These are phyloP conservation scores for Dryas iulia DNA, from an alignment of 1,140 invertebrate genomes.

Conservation along the genomic window DNA sequence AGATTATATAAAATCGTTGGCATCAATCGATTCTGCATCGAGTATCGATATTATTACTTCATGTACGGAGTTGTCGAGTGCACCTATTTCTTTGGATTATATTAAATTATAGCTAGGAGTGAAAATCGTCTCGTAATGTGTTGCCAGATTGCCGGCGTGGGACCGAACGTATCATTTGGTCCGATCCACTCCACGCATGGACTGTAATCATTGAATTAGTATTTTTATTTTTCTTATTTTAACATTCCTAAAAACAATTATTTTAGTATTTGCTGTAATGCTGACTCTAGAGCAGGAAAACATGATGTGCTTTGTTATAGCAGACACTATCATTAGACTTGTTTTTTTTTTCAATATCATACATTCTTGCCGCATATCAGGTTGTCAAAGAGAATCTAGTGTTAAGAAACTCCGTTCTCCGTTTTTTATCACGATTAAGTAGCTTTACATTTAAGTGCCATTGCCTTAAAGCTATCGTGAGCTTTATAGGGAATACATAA, in stretches of 20 bases:
- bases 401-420: no score
- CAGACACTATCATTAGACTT: not conserved
- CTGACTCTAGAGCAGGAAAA: not conserved
- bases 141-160: conserved; percentile 70
- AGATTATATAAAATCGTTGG: not conserved
- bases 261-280: conserved; percentile 5
- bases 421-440: no score
- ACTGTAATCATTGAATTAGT: conserved; percentile 70
- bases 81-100: conserved; percentile 79
- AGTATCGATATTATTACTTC: conserved; percentile 39
- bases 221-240: conserved; percentile 54
- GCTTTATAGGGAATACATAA: no score
- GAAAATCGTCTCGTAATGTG: conserved; percentile 77
- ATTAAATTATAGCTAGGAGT: conserved; percentile 79
- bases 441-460: no score
- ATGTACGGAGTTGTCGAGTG: conserved; percentile 49
- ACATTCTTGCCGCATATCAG: no score
- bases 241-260: conserved; percentile 22
- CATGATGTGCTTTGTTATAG: not conserved
- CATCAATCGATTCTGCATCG: not conserved
- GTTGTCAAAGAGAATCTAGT: no score
- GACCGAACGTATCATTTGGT: conserved; percentile 72
- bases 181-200: conserved; percentile 54
- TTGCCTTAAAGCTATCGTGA: no score
- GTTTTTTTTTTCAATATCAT: no score